Evolutionary conservation across 2,797 vertebrate genomes (phyloP).

Genomic region (Taenioides sp.): DNA sequence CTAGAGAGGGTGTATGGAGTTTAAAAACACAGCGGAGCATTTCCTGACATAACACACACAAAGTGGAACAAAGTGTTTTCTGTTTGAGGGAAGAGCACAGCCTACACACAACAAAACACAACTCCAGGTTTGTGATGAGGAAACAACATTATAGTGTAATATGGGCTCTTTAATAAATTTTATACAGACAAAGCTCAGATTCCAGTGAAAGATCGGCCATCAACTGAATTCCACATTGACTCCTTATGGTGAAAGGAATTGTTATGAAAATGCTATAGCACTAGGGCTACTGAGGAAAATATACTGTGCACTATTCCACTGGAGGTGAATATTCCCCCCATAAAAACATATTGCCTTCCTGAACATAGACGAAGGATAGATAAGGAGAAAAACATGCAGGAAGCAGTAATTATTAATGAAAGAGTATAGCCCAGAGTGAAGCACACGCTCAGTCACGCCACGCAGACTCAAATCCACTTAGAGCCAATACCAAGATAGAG

Average conservation of each 20-base stretch:
- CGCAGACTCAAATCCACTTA: conserved; percentile 54
- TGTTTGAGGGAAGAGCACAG: no score
- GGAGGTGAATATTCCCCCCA: neutral
- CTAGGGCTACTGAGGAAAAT: neutral
- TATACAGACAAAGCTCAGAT: neutral
- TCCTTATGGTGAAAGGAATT: neutral
- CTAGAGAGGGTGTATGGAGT: no score
- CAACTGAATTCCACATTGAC: neutral
- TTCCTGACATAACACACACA: no score
- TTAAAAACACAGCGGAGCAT: no score
- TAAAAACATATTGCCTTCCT: neutral
- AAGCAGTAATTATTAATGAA: conserved; percentile 7
- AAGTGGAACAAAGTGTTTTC: no score
- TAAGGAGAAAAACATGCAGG: conserved; percentile 8
- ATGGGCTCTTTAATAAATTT: no score
- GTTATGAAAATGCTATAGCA: neutral
- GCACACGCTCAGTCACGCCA: conserved; percentile 25
- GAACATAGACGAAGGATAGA: conserved; percentile 14
- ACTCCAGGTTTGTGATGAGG: no score
- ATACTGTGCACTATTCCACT: neutral
- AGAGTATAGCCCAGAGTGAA: conserved; percentile 30
- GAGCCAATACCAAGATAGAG: conserved; percentile 41
- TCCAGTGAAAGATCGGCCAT: neutral
- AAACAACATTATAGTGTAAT: no score
- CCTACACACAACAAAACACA: no score